A percentile compares a stretch with the other conserved stretches of the same genome.
These are phyloP conservation scores for Eciton burchellii DNA, from an alignment of 1,140 invertebrate species.

Conservation along the genomic window DNA sequence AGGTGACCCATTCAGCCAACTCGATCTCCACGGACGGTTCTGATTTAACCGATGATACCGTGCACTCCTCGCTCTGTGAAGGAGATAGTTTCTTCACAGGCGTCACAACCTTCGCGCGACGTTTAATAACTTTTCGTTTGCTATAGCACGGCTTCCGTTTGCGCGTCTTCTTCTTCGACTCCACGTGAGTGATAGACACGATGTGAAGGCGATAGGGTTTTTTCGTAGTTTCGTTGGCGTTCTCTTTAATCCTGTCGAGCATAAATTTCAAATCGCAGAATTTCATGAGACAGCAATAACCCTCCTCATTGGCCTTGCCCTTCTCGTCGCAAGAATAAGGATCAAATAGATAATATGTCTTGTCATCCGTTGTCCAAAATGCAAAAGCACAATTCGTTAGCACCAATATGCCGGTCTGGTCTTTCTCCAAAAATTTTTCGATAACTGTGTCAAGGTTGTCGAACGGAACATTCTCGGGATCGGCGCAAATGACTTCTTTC, in stretches of 20 bases:
- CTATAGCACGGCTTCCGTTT: constrained; percentile 60
- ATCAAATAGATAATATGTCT: constrained; percentile 81
- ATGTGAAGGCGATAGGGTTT: constrained; percentile 78
- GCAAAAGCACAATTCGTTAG: constrained; percentile 78
- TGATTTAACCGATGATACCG: background rate
- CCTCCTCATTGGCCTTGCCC: constrained; percentile 66
- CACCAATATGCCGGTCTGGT: constrained; percentile 80
- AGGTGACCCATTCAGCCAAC: constrained; percentile 71
- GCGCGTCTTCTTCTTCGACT: constrained; percentile 54
- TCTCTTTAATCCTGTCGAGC: constrained; percentile 72
- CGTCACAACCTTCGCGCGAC: constrained; percentile 26
- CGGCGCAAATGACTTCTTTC: constrained; percentile 75
- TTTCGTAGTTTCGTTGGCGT: constrained; percentile 61
- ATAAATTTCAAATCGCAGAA: constrained; percentile 71
- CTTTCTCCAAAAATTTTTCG: constrained; percentile 68
- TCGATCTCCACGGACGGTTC: constrained; percentile 78
- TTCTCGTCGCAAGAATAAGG: constrained; percentile 80
- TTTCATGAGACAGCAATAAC: constrained; percentile 75
- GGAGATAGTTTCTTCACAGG: too few species aligned
- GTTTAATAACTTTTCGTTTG: constrained; percentile 34
- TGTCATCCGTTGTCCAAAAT: constrained; percentile 75
- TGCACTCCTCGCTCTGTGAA: background rate
- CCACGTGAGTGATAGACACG: constrained; percentile 76
- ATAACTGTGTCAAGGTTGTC: constrained; percentile 68
- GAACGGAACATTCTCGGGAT: constrained; percentile 71